phyloP scores from a whole-genome alignment of 1,140 invertebrate genomes.

The Macrocentrus cingulum region DNA sequence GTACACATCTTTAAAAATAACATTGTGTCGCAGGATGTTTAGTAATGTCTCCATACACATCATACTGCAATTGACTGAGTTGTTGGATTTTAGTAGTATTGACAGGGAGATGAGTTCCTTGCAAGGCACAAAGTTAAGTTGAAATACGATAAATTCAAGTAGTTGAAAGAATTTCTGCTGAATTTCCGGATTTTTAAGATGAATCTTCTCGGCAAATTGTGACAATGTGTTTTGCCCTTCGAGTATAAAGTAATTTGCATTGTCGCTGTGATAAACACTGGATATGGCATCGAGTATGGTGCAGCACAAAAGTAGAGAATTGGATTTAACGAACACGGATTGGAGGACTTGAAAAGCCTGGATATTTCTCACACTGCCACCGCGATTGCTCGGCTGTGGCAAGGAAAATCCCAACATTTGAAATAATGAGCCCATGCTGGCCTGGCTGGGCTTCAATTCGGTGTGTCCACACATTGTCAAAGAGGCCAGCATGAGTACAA shows the following conservation, averaged over 20 bases:
- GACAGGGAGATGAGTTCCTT: slow-evolving; percentile 97
- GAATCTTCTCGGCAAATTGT: slow-evolving; percentile 94
- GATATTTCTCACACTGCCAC: slow-evolving; percentile 84
- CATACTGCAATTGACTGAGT: slow-evolving; percentile 78
- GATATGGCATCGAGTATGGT: slow-evolving; percentile 94
- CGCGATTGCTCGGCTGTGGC: slow-evolving; percentile 81
- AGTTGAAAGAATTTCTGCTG: slow-evolving; percentile 96
- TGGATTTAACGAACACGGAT: slow-evolving; percentile 89
- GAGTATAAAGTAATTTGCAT: slow-evolving; percentile 98
- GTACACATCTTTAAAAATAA: slow-evolving; percentile 96
- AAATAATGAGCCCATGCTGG: slow-evolving; percentile 85
- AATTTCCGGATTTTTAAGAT: slow-evolving; percentile 85
- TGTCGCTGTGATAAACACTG: slow-evolving; percentile 95
- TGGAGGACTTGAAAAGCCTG: slow-evolving; percentile 95
- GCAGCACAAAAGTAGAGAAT: slow-evolving; percentile 79
- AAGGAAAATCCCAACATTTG: slow-evolving; percentile 90
- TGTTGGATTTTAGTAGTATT: slow-evolving; percentile 83
- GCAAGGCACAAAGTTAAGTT: slow-evolving; percentile 97
- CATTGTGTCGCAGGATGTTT: slow-evolving; percentile 86
- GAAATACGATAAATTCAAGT: slow-evolving; percentile 94
- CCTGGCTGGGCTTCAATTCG: slow-evolving; percentile 81
- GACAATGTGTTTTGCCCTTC: slow-evolving; percentile 94
- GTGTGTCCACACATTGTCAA: slow-evolving; percentile 91
- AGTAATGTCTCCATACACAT: slow-evolving; percentile 86
- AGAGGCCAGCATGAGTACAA: slow-evolving; percentile 90